A percentile compares a stretch with the other conserved stretches of the same genome.
These are phyloP conservation scores for Phalacrocorax aristotelis DNA, from an alignment of 2,113 vertebrate species.

Conservation along the genomic window DNA sequence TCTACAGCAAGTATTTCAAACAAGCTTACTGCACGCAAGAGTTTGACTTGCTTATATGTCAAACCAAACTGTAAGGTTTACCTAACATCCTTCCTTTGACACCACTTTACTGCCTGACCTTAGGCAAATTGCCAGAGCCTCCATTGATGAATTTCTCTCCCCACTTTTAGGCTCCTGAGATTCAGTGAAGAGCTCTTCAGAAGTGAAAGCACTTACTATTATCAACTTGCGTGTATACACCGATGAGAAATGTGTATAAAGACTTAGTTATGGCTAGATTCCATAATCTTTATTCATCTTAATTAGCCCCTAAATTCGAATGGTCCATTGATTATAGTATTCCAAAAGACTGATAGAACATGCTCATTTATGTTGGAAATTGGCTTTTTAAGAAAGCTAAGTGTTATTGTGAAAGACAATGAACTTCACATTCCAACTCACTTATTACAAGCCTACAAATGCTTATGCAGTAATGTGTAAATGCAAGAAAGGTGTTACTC, in stretches of 20 bases:
- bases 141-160: not conserved
- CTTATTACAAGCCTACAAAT: not conserved
- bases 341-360: not conserved
- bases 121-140: not conserved
- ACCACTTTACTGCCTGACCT: not conserved
- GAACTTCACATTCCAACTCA: not conserved
- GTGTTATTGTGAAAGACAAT: not conserved
- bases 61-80: not conserved
- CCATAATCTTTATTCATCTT: not conserved
- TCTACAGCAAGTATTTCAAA: not conserved
- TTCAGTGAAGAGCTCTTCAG: not conserved
- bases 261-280: not conserved
- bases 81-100: not conserved
- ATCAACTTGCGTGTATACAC: not conserved
- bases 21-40: not conserved
- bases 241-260: not conserved
- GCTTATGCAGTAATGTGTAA: not conserved
- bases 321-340: not conserved
- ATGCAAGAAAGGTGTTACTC: not conserved
- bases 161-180: not conserved
- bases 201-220: not conserved
- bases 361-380: not conserved
- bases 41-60: not conserved
- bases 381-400: not conserved
- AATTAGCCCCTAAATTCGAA: not conserved